These are phyloP conservation scores for Folsomia candida DNA, from an alignment of 2,888 invertebrate genomes.

Conservation along the genomic window DNA sequence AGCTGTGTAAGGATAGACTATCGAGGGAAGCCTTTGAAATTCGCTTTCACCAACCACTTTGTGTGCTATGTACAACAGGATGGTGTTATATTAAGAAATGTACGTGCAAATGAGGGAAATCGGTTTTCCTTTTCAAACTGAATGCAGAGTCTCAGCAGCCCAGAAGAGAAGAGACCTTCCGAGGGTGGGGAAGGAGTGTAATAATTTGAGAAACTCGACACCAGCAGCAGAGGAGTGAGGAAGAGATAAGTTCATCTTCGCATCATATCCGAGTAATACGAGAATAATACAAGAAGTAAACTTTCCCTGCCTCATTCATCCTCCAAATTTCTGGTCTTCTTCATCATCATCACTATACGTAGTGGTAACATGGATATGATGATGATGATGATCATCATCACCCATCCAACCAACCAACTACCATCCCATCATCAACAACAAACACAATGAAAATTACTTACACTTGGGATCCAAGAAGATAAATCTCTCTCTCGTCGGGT, in stretches of 20 bases:
- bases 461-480: neutral
- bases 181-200: no score
- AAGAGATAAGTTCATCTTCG: neutral
- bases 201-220: no score
- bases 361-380: no score
- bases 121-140: neutral
- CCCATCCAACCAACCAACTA: neutral
- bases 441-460: constrained; percentile 19
- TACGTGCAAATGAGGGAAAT: neutral
- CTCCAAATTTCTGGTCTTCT: neutral
- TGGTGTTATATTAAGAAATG: neutral
- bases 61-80: neutral
- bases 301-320: neutral
- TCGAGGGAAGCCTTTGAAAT: neutral
- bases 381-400: constrained; percentile 8
- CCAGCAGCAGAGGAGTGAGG: neutral
- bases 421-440: constrained; percentile 12
- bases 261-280: neutral
- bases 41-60: neutral
- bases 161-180: neutral
- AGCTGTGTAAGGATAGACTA: no score
- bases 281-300: neutral
- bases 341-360: constrained; percentile 4
- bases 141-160: neutral
- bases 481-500: neutral